Conservation (phyloP, 2,113 vertebrate species). For the Rhabdomys dilectus region DNA sequence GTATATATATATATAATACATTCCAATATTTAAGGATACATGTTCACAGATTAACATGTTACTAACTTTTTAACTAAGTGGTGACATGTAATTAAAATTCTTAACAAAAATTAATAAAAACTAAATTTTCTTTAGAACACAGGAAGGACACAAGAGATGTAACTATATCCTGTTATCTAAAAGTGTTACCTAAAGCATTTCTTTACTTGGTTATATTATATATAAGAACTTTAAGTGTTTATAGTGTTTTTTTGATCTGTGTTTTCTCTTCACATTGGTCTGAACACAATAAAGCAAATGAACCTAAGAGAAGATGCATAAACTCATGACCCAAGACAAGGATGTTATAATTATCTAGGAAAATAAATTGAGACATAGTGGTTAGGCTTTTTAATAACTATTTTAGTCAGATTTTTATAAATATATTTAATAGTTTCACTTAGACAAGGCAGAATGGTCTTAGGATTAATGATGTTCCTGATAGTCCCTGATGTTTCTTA, state of each 20-base stretch:
- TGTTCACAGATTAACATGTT: neutral
- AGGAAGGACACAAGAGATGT: neutral
- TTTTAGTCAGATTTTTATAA: slow-evolving; percentile 65
- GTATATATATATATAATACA: neutral
- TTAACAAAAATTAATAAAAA: neutral
- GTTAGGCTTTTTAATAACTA: slow-evolving; percentile 57
- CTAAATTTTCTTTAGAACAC: neutral
- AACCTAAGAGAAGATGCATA: slow-evolving; percentile 58
- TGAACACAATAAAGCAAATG: slow-evolving; percentile 52
- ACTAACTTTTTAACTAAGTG: neutral
- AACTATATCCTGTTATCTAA: neutral
- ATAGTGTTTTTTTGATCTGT: neutral
- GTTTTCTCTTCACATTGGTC: slow-evolving; percentile 56
- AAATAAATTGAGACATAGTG: slow-evolving; percentile 79
- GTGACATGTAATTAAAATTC: neutral
- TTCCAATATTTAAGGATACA: neutral
- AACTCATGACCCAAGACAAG: slow-evolving; percentile 70
- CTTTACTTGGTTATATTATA: neutral
- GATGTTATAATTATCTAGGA: slow-evolving; percentile 73
- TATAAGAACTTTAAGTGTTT: neutral
- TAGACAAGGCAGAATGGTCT: slow-evolving; percentile 75
- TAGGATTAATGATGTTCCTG: slow-evolving; percentile 77
- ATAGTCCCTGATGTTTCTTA: slow-evolving; percentile 73
- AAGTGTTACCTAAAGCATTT: neutral
- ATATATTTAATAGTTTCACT: slow-evolving; percentile 70